Evolutionary conservation across 92 coral and sea anemone species (phyloP), one percentile per base, ranked within the genome.

Genomic region (Chrysogorgia sp.): DNA sequence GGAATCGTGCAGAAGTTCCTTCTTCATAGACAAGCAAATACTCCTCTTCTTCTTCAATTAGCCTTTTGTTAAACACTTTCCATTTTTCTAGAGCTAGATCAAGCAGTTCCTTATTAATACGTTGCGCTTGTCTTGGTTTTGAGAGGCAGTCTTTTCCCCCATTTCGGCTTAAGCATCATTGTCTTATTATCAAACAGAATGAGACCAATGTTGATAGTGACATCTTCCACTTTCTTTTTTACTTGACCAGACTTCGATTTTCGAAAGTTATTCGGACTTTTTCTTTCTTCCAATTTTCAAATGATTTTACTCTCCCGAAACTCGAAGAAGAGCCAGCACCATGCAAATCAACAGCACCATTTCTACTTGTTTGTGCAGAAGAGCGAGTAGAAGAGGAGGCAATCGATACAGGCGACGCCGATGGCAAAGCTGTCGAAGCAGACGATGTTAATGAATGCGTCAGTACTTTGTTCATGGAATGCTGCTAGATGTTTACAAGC

Each of bases 11-110:
- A 49, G 59, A 63, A 37, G 25, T 74, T 2, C 86, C 67, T 61
- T 72, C 75, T 67, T 82, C 86, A 52, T 34, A 82, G 63, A 82
- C 30, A 31, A 82, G 71, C 81, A 40, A 41, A 71, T 82, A 82
- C 34, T 62, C 75, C 49, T 72, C 40, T 35, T 76, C 58, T 76
- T 82, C 82, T 31, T 30, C 68, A 52, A 74, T 53, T 10, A 47
- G 22, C 20, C n/a, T 1, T 31, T 61, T 74, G 34, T 74, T 56
- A 34, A 31, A 55, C 28, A 53, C 50, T 74, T 55, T 74, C 80
- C 80, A 74, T 43, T 74, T 74, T 28, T 28, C 72, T 58, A 49
- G 25, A 25, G 33, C 80, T 30, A n/a, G 59, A 33, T 58, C 56
- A 45, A 58, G 81, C 26, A 60, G 59, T 29, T 33, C 71, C 26